phyloP scores from a whole-genome alignment of 2,113 vertebrate species.

The Tauraco erythrolophus region DNA sequence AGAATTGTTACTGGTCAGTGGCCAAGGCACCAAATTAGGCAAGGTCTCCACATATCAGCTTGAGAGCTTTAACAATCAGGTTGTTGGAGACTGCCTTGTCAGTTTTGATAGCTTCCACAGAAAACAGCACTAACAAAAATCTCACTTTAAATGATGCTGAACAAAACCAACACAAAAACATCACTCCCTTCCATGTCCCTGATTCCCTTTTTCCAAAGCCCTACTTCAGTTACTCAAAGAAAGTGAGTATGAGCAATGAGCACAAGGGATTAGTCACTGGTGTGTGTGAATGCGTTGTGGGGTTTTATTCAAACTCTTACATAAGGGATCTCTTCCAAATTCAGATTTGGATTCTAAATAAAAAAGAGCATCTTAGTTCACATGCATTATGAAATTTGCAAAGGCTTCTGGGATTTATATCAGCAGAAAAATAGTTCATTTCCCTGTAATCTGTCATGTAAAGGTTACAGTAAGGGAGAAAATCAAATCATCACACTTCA shows the following conservation, averaged over 20 bases:
- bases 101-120: neutral
- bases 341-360: neutral
- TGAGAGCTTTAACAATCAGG: neutral
- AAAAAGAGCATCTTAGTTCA: neutral
- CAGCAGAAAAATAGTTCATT: neutral
- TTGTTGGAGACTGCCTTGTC: neutral
- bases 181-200: neutral
- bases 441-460: neutral
- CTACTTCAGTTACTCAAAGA: neutral
- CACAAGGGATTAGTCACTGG: neutral
- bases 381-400: neutral
- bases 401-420: neutral
- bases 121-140: neutral
- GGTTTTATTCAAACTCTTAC: neutral
- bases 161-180: neutral
- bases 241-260: neutral
- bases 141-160: neutral
- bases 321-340: neutral
- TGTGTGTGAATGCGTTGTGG: neutral
- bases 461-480: neutral
- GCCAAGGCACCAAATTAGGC: neutral
- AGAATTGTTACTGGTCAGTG: neutral
- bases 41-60: neutral
- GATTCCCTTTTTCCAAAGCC: neutral
- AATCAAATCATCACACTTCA: neutral